Evolutionary conservation across 2,113 vertebrate species (phyloP).

Genomic region (Rhizomys pruinosus): DNA sequence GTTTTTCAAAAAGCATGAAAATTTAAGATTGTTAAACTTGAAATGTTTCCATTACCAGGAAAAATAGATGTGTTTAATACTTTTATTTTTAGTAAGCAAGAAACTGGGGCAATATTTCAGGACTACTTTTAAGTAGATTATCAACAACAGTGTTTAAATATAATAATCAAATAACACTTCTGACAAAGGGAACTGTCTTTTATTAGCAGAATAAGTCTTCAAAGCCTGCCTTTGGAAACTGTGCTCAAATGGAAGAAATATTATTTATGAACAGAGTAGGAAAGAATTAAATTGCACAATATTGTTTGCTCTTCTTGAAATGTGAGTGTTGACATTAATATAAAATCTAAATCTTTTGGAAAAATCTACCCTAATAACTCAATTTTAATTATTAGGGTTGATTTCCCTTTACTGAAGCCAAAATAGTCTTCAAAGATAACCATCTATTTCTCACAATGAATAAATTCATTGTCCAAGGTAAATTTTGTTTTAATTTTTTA

Average conservation of each 20-base stretch:
- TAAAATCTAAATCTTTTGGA: constrained; percentile 47
- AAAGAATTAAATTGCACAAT: constrained; percentile 67
- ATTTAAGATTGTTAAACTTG: not conserved
- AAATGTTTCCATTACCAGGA: no score
- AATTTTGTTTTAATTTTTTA: not conserved
- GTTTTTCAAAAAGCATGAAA: not conserved
- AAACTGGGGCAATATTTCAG: not conserved
- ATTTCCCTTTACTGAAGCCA: constrained; percentile 27
- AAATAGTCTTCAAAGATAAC: constrained; percentile 32
- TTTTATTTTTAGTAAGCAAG: not conserved
- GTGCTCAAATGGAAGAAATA: constrained; percentile 30
- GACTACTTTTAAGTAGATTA: not conserved
- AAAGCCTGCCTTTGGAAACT: constrained; percentile 33
- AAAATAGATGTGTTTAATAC: not conserved
- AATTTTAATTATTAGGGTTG: constrained; percentile 36
- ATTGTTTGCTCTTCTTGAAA: constrained; percentile 3
- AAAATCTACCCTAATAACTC: constrained; percentile 4
- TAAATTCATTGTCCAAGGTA: not conserved
- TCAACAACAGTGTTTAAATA: not conserved
- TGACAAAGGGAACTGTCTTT: constrained; percentile 4
- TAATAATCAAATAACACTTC: not conserved
- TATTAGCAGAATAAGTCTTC: not conserved
- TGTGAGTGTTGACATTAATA: constrained; percentile 51
- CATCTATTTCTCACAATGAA: not conserved
- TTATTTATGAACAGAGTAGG: constrained; percentile 42